Evolutionary conservation across 2,888 invertebrate species (phyloP), one percentile per base, ranked within the genome.

Genomic region (Ophonus ardosiacus): DNA sequence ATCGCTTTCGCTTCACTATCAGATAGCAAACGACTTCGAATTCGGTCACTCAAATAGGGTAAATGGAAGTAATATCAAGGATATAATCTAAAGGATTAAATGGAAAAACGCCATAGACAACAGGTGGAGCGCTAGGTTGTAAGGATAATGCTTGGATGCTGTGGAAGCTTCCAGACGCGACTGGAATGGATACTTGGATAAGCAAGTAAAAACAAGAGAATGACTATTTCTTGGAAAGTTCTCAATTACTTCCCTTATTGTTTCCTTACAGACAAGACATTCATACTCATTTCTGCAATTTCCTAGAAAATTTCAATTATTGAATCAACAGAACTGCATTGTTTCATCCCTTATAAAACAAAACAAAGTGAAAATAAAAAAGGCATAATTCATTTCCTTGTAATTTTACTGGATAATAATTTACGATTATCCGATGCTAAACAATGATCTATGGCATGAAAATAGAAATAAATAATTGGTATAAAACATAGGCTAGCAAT

Each of bases 401-500:
- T 21, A 63, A 24, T 68, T 31, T 5, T n/a, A 68, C n/a, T 7
- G 31, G 1, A 68, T 38, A 38, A 38, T 38, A 68, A 68, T 68
- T 68, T 68, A 68, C 15, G 38, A 68, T 38, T n/a, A 15, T n/a
- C 38, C 68, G n/a, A 68, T 68, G n/a, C 31, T 68, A 38, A 68
- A 68, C 68, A 31, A 38, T 68, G 38, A 68, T 38, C 31, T 38
- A 68, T 31, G 7, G 68, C 31, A 68, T 31, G 68, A 68, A 68
- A 68, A 38, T 68, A 68, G 68, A 68, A 68, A 68, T 68, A 68
- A 68, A 68, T 76, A 76, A 76, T 57, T 76, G 76, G 43, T 15
- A 76, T 24, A 76, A 76, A 56, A 76, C 76, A 51, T 74, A 76
- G 76, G n/a, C 51, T n/a, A 63, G 38, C 79, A 80, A 80, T 80